Percentiles rank a stretch among this genome's conserved stretches.
Evolutionary conservation across 2,888 invertebrate species (phyloP).

Genomic region (Strigamia maritima): DNA sequence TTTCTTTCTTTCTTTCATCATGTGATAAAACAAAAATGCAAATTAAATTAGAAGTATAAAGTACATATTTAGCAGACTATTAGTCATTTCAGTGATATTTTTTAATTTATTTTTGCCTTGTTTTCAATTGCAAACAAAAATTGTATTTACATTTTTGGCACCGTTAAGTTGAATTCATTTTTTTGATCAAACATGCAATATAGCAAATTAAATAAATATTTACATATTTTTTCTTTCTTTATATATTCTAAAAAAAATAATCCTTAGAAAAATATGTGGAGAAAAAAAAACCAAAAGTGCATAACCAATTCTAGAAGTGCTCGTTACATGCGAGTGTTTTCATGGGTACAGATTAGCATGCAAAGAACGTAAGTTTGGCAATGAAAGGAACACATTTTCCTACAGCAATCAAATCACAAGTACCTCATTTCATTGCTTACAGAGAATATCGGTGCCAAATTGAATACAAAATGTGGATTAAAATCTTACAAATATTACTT

Average conservation of each 20-base stretch:
- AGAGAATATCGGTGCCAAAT: constrained; percentile 26
- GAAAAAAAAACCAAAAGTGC: background rate
- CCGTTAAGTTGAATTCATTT: too few relatives aligned
- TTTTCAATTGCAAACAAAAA: too few relatives aligned
- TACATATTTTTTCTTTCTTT: too few relatives aligned
- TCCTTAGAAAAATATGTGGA: background rate
- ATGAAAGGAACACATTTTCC: constrained; percentile 28
- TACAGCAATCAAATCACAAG: constrained; percentile 26
- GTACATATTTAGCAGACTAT: too few relatives aligned
- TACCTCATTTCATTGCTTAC: constrained; percentile 34
- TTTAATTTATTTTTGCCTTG: too few relatives aligned
- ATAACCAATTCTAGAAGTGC: background rate
- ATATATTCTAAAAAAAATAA: too few relatives aligned
- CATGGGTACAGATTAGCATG: constrained; percentile 19
- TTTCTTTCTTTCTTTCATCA: background rate
- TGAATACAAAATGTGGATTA: constrained; percentile 30
- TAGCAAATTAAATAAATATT: too few relatives aligned
- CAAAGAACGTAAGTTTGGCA: constrained; percentile 23
- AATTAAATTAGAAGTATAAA: too few relatives aligned
- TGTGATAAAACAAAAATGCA: background rate
- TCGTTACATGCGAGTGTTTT: background rate
- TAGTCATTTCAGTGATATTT: too few relatives aligned
- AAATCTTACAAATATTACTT: constrained; percentile 28
- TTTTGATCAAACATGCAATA: too few relatives aligned
- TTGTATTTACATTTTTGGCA: too few relatives aligned